phyloP scores from a whole-genome alignment of 2,888 invertebrate genomes.

The Ornithoptera alexandrae region DNA sequence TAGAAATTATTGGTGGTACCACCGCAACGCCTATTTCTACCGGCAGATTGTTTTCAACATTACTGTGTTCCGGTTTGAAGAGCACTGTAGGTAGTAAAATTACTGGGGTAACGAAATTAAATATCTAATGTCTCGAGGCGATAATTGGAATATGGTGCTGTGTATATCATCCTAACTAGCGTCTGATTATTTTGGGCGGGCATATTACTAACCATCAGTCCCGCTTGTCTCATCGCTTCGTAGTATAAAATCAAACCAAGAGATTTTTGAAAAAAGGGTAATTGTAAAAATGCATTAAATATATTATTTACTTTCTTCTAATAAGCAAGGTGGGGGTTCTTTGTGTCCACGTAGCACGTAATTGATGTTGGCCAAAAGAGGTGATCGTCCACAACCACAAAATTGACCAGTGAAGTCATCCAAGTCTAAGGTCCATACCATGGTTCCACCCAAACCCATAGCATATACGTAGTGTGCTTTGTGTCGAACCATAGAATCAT shows the following conservation, averaged over 20 bases:
- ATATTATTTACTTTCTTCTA: constrained; percentile 62
- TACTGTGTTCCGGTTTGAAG: too few species aligned
- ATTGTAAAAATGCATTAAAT: not conserved
- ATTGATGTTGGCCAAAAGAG: constrained; percentile 89
- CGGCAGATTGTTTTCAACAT: too few species aligned
- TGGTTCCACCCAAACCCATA: constrained; percentile 90
- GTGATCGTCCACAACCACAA: constrained; percentile 90
- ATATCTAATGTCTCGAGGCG: too few species aligned
- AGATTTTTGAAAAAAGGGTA: not conserved
- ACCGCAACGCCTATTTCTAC: too few species aligned
- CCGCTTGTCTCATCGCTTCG: too few species aligned
- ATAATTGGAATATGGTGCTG: too few species aligned
- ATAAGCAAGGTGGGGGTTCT: constrained; percentile 77
- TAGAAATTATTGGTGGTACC: too few species aligned
- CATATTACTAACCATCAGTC: too few species aligned
- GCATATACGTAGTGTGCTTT: constrained; percentile 90
- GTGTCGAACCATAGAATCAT: constrained; percentile 88
- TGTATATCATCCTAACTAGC: too few species aligned
- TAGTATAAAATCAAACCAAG: not conserved
- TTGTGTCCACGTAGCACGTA: constrained; percentile 86
- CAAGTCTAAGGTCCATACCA: constrained; percentile 94
- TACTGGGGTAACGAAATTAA: too few species aligned
- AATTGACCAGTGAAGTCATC: constrained; percentile 89
- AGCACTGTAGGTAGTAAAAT: too few species aligned
- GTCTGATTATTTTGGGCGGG: too few species aligned